A percentile compares a stretch with the other conserved stretches of the same genome.
phyloP scores from a whole-genome alignment of 2,113 vertebrate genomes.

The Microtus ochrogaster region DNA sequence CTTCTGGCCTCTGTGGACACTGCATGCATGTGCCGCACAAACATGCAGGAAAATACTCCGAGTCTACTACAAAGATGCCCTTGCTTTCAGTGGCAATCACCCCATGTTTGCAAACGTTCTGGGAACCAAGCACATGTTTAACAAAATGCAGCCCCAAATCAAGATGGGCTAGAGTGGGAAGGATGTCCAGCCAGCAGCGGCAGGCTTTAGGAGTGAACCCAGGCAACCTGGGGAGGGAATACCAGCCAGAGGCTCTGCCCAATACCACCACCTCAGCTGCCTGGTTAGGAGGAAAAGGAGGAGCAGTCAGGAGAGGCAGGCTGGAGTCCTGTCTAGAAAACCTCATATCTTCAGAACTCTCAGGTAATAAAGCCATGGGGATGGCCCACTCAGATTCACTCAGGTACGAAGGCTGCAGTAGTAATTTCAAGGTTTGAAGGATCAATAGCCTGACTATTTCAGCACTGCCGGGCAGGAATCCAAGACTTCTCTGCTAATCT shows the following conservation, averaged over 20 bases:
- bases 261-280: too few relatives aligned
- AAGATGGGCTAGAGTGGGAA: neutral
- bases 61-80: fast-evolving
- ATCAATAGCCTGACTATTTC: fast-evolving
- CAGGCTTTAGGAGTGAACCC: neutral
- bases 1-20: neutral
- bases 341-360: neutral
- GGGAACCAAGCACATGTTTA: fast-evolving
- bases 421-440: neutral
- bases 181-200: neutral
- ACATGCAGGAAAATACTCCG: neutral
- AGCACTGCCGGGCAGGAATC: neutral
- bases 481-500: too few relatives aligned
- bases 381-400: neutral
- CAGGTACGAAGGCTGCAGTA: neutral
- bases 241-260: fast-evolving
- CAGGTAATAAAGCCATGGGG: neutral
- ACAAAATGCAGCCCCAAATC: neutral
- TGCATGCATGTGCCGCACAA: neutral
- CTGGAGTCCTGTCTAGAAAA: neutral
- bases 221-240: fast-evolving
- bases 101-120: neutral
- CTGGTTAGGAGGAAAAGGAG: neutral
- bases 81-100: fast-evolving
- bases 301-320: neutral